Evolutionary conservation across 1,140 invertebrate species (phyloP).

Genomic region (Orius insidiosus): DNA sequence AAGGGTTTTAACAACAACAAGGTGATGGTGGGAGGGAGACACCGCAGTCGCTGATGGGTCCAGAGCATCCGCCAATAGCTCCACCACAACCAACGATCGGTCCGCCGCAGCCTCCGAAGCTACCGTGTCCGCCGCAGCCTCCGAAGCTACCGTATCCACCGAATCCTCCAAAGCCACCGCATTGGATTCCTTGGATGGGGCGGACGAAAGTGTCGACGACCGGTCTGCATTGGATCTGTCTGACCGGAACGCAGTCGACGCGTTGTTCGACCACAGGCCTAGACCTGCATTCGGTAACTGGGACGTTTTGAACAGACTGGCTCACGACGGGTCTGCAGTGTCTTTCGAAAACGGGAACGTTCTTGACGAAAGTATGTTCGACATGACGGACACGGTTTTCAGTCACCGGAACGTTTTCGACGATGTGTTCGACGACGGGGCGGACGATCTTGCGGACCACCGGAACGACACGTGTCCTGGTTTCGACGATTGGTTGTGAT

Average conservation of each 20-base stretch:
- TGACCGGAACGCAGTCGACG: not conserved
- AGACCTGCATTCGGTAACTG: not conserved
- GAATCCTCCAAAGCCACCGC: not conserved
- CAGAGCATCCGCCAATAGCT: not conserved
- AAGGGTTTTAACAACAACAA: too few species aligned
- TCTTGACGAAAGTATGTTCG: not conserved
- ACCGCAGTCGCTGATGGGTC: too few species aligned
- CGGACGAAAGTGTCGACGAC: not conserved
- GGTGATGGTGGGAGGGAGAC: too few species aligned
- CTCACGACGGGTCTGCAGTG: not conserved
- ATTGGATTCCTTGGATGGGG: not conserved
- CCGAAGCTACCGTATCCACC: not conserved
- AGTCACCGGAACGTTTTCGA: not conserved
- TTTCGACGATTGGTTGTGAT: not conserved
- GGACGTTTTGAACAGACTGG: not conserved
- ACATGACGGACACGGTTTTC: not conserved
- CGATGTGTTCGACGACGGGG: not conserved
- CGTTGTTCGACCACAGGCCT: not conserved
- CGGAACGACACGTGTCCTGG: not conserved
- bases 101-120: not conserved
- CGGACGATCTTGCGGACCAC: not conserved
- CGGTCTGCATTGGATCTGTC: not conserved
- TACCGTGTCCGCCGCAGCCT: not conserved
- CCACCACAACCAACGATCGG: not conserved
- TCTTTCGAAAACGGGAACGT: not conserved